Conservation (phyloP, 2,888 invertebrate species). For the Amblyteles armatorius region DNA sequence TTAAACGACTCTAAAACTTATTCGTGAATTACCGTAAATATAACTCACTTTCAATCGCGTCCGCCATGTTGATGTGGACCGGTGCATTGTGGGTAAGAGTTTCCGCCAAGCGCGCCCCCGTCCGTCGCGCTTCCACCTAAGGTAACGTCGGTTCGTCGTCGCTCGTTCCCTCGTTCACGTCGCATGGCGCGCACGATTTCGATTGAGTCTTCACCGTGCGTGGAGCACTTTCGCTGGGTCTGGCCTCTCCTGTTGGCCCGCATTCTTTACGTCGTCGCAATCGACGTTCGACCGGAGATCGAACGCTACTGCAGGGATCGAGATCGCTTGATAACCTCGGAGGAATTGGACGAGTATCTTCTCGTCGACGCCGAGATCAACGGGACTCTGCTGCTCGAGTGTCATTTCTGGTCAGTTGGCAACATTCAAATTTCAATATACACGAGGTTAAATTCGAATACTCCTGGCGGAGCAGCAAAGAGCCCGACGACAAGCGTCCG, state of each 20-base stretch:
- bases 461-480: constrained; percentile 71
- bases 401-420: constrained; percentile 85
- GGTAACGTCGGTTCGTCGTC: constrained; percentile 6
- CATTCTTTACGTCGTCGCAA: constrained; percentile 14
- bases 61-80: constrained; percentile 91
- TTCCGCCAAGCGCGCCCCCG: constrained; percentile 73
- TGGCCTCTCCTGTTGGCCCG: neutral
- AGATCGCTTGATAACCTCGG: constrained; percentile 83
- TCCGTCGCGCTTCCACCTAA: constrained; percentile 46
- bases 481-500: constrained; percentile 81
- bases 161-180: constrained; percentile 8
- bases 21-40: constrained; percentile 83
- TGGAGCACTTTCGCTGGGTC: neutral
- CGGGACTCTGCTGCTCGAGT: constrained; percentile 84
- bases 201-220: constrained; percentile 3
- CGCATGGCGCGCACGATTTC: constrained; percentile 3
- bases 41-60: constrained; percentile 92
- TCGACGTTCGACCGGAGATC: constrained; percentile 68
- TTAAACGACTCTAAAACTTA: constrained; percentile 71
- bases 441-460: neutral
- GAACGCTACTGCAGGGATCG: constrained; percentile 84
- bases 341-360: constrained; percentile 85
- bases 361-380: constrained; percentile 84
- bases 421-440: neutral
- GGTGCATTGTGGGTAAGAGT: constrained; percentile 81